These are phyloP conservation scores for Bibio marci DNA, from an alignment of 2,888 invertebrate genomes.

Conservation along the genomic window DNA sequence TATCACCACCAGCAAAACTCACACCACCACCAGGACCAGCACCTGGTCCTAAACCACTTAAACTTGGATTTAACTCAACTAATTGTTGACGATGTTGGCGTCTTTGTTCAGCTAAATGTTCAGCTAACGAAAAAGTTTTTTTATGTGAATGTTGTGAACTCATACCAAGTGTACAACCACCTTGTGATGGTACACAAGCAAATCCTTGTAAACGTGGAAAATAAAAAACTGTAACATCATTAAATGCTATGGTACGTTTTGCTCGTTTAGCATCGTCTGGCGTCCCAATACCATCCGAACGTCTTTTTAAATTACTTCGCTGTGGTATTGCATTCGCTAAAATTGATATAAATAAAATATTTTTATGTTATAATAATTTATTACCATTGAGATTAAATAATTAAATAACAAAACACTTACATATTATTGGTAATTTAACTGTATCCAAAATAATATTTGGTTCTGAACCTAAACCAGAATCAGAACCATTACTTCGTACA, in stretches of 20 bases:
- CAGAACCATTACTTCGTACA: slow-evolving; percentile 61
- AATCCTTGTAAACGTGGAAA: slow-evolving; percentile 87
- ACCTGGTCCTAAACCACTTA: slow-evolving; percentile 19
- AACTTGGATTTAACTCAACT: slow-evolving; percentile 13
- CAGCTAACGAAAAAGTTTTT: slow-evolving; percentile 68
- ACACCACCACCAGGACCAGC: no score
- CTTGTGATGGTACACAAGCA: slow-evolving; percentile 80
- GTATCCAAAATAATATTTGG: slow-evolving; percentile 22
- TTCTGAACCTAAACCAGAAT: slow-evolving; percentile 69
- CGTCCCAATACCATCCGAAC: slow-evolving; percentile 29
- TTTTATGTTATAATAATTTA: no score
- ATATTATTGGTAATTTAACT: not conserved
- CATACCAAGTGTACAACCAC: slow-evolving; percentile 89
- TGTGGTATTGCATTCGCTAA: slow-evolving; percentile 13
- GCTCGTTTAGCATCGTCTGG: slow-evolving; percentile 38
- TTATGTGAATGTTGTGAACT: slow-evolving; percentile 46
- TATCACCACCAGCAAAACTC: no score
- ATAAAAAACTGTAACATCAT: slow-evolving; percentile 86
- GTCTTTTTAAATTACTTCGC: slow-evolving; percentile 54
- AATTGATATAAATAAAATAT: slow-evolving; percentile 1
- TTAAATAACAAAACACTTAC: not conserved
- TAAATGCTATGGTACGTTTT: slow-evolving; percentile 73
- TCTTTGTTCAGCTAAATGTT: slow-evolving; percentile 79
- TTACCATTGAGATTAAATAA: not conserved
- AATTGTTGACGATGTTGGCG: slow-evolving; percentile 63